Conservation (phyloP, 30 jellyfish, hydroid and myxozoan genomes). For the Aurelia aurita complex sp. Pacific region DNA sequence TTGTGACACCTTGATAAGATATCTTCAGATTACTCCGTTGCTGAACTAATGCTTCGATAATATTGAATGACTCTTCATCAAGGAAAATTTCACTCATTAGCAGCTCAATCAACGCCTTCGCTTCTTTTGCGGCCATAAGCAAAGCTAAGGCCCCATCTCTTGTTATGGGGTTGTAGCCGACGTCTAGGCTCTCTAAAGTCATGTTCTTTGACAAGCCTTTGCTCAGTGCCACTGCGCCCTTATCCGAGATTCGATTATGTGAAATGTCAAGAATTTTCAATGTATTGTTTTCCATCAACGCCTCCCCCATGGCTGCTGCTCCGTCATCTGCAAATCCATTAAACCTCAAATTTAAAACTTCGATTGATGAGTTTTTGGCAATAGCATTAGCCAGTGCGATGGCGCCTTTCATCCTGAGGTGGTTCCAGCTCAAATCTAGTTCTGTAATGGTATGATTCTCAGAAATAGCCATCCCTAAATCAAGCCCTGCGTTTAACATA, state of each 20-base stretch:
- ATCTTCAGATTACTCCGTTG: constrained; percentile 27
- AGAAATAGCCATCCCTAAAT: constrained; percentile 41
- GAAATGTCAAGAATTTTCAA: constrained; percentile 59
- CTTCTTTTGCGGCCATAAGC: constrained; percentile 45
- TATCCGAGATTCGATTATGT: constrained; percentile 75
- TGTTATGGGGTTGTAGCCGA: constrained; percentile 82
- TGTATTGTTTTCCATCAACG: constrained; percentile 54
- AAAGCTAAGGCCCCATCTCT: constrained; percentile 62
- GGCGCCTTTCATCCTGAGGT: constrained; percentile 71
- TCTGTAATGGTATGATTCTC: constrained; percentile 32
- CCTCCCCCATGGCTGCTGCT: constrained; percentile 67
- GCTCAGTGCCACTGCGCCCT: constrained; percentile 71
- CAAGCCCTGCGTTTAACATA: constrained; percentile 47
- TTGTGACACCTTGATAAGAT: constrained; percentile 37
- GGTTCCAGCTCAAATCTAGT: constrained; percentile 86
- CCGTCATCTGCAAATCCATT: constrained; percentile 85
- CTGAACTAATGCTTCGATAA: constrained; percentile 22
- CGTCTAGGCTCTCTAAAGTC: constrained; percentile 50
- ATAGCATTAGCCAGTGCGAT: constrained; percentile 63
- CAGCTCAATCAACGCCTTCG: constrained; percentile 59
- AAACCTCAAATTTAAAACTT: constrained; percentile 51
- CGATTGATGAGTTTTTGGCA: constrained; percentile 50
- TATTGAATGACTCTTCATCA: constrained; percentile 44
- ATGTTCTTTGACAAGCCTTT: constrained; percentile 61
- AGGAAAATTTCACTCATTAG: constrained; percentile 60